These are phyloP conservation scores for Aleiodes leptofemur DNA, from an alignment of 2,888 invertebrate species.

Conservation along the genomic window DNA sequence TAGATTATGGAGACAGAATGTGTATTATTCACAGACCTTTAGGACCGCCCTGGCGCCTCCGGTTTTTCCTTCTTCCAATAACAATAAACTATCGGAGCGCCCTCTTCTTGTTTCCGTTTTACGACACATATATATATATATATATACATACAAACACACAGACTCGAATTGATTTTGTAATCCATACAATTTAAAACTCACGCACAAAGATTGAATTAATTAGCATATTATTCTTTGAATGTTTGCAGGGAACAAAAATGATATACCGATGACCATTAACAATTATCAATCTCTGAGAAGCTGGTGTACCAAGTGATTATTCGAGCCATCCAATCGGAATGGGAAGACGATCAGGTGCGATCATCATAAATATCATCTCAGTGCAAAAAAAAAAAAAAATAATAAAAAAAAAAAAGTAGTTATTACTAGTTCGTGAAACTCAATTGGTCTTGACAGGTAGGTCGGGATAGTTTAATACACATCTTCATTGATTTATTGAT, in stretches of 20 bases:
- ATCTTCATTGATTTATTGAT: constrained; percentile 58
- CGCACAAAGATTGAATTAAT: too few species aligned
- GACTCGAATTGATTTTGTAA: too few species aligned
- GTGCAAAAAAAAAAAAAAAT: not conserved
- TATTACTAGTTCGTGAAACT: constrained; percentile 40
- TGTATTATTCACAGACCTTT: not conserved
- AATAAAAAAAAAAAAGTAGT: constrained; percentile 4
- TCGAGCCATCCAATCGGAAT: constrained; percentile 68
- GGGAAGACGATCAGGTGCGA: constrained; percentile 72
- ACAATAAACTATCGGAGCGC: too few species aligned
- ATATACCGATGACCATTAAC: constrained; percentile 59
- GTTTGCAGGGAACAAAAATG: not conserved
- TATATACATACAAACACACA: too few species aligned
- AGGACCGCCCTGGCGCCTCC: constrained; percentile 33
- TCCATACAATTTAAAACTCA: too few species aligned
- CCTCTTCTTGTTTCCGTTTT: too few species aligned
- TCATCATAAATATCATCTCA: constrained; percentile 57
- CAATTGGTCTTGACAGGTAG: constrained; percentile 60
- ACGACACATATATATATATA: too few species aligned
- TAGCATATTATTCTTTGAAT: too few species aligned
- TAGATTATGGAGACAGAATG: not conserved
- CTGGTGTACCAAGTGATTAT: constrained; percentile 61
- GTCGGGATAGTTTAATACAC: constrained; percentile 36
- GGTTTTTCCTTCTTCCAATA: not conserved
- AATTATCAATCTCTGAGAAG: constrained; percentile 63